These are phyloP conservation scores for Xenopus petersii DNA, from an alignment of 2,797 vertebrate genomes.

Conservation along the genomic window DNA sequence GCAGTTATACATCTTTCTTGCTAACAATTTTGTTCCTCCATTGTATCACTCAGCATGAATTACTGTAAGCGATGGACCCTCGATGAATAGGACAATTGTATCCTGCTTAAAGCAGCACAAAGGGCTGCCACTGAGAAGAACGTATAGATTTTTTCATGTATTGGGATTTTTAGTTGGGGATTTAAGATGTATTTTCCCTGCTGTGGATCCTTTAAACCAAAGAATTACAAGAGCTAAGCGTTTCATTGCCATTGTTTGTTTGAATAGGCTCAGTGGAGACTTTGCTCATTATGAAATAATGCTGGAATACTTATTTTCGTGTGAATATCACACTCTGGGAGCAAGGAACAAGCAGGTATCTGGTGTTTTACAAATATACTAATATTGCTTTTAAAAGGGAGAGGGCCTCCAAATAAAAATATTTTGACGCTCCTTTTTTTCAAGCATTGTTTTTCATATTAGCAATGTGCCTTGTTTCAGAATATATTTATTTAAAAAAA, in stretches of 20 bases:
- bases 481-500: no score
- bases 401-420: not conserved
- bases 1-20: not conserved
- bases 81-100: slow-evolving; percentile 15
- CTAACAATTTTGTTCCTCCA: not conserved
- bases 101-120: not conserved
- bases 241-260: slow-evolving; percentile 29
- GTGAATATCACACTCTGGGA: slow-evolving; percentile 18
- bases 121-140: slow-evolving; percentile 10
- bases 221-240: slow-evolving; percentile 26
- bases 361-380: not conserved
- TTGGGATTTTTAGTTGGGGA: slow-evolving; percentile 22
- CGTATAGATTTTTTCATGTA: slow-evolving; percentile 25
- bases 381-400: not conserved
- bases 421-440: no score
- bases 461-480: no score
- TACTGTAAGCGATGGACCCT: not conserved
- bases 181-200: slow-evolving; percentile 25
- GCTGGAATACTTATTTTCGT: slow-evolving; percentile 17
- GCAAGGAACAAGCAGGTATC: not conserved
- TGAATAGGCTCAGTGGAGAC: slow-evolving; percentile 32
- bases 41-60: slow-evolving; percentile 10
- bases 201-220: slow-evolving; percentile 33
- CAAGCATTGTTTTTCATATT: no score
- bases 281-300: slow-evolving; percentile 30